A percentile compares a stretch with the other conserved stretches of the same genome.
Evolutionary conservation across 2,888 invertebrate genomes (phyloP).

Genomic region (Nysson spinosus): DNA sequence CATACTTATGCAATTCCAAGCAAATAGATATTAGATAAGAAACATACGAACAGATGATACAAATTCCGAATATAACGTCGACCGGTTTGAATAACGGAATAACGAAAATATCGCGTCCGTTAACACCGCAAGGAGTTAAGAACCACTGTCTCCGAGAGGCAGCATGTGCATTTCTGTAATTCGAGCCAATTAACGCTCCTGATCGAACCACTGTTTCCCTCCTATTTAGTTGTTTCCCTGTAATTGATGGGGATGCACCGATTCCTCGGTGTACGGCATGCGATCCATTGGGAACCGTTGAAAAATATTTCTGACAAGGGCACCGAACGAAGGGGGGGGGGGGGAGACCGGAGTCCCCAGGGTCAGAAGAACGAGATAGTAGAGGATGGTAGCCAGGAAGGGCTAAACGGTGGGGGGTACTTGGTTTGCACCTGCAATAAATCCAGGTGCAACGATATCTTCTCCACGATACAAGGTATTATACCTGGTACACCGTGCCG

Average conservation of each 20-base stretch:
- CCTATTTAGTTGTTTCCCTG: not conserved
- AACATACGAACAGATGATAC: too few relatives aligned
- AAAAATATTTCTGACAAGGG: constrained; percentile 13
- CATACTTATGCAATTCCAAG: too few relatives aligned
- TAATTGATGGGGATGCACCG: constrained; percentile 57
- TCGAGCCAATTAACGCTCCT: constrained; percentile 63
- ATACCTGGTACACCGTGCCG: constrained; percentile 9
- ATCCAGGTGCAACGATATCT: constrained; percentile 11
- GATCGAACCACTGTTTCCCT: constrained; percentile 19
- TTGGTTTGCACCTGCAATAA: constrained; percentile 14
- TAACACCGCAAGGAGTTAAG: not conserved
- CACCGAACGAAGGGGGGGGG: not conserved
- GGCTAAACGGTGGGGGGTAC: constrained; percentile 17
- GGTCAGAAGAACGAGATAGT: not conserved
- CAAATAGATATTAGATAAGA: too few relatives aligned
- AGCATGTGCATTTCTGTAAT: constrained; percentile 62
- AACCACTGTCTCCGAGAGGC: constrained; percentile 50
- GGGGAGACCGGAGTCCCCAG: not conserved
- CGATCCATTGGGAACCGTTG: constrained; percentile 23
- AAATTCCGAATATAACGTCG: too few relatives aligned
- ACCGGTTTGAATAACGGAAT: too few relatives aligned
- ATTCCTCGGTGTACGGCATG: constrained; percentile 52
- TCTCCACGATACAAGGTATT: constrained; percentile 2
- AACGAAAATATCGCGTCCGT: too few relatives aligned
- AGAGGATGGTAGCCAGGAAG: not conserved